A percentile compares a stretch with the other conserved stretches of the same genome.
Conservation (phyloP, 2,888 invertebrate species). For the Ceraclea dissimilis region DNA sequence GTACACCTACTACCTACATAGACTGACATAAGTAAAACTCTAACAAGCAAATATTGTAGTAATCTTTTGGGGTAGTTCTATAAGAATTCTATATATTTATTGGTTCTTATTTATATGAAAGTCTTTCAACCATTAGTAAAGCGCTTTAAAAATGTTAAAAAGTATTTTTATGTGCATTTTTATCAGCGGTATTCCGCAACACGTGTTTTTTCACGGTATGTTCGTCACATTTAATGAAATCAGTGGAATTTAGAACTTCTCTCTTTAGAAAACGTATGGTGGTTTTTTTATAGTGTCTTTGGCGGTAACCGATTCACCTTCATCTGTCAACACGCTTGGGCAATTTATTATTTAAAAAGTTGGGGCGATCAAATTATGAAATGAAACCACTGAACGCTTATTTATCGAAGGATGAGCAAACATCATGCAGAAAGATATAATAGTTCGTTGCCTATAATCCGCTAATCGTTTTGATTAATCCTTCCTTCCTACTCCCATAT, state of each 20-base stretch:
- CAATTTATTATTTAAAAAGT: constrained; percentile 4
- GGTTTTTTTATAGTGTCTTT: constrained; percentile 8
- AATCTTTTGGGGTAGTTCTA: too few relatives aligned
- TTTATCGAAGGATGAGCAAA: not conserved
- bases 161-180: constrained; percentile 8
- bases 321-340: constrained; percentile 19
- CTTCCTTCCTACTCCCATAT: too few relatives aligned
- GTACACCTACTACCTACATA: too few relatives aligned
- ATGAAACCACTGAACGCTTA: not conserved
- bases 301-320: constrained; percentile 4
- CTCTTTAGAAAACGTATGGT: not conserved
- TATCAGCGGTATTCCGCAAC: constrained; percentile 15
- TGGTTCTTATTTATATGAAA: too few relatives aligned
- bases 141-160: too few relatives aligned
- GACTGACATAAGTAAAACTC: too few relatives aligned
- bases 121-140: too few relatives aligned
- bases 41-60: too few relatives aligned
- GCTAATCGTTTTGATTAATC: not conserved
- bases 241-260: constrained; percentile 9
- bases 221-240: constrained; percentile 23
- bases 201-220: constrained; percentile 25
- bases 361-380: not conserved
- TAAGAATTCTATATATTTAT: too few relatives aligned
- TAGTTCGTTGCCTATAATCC: not conserved
- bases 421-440: not conserved